Conservation (phyloP, 1,140 invertebrate genomes). For the Drosophila busckii region DNA sequence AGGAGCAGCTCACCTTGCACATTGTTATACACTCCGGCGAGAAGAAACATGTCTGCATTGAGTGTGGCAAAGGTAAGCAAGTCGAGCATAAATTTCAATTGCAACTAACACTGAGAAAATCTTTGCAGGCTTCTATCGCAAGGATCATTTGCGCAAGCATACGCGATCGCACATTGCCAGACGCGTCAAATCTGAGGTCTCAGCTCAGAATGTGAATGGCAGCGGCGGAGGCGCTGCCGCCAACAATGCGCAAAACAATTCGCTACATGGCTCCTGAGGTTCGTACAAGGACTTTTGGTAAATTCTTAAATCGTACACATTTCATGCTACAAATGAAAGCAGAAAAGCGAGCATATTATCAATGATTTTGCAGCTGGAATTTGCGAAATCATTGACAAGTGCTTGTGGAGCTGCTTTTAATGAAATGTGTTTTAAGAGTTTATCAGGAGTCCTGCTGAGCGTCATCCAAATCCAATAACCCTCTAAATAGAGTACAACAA, state of each 20-base stretch:
- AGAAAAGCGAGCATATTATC: conserved; percentile 32
- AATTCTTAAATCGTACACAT: conserved; percentile 73
- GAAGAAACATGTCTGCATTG: conserved; percentile 91
- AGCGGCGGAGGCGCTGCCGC: conserved; percentile 35
- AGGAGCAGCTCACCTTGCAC: conserved; percentile 90
- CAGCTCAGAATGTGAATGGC: conserved; percentile 79
- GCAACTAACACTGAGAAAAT: too few relatives aligned
- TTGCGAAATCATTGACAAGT: conserved; percentile 31
- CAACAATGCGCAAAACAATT: conserved; percentile 73
- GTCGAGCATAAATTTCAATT: neutral
- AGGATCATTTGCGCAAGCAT: conserved; percentile 88
- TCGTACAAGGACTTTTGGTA: conserved; percentile 80
- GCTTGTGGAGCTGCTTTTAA: conserved; percentile 36
- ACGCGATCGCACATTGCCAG: conserved; percentile 79
- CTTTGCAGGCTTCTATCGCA: conserved; percentile 83
- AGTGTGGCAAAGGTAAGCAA: conserved; percentile 89
- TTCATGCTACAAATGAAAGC: conserved; percentile 51
- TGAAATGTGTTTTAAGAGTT: conserved; percentile 75
- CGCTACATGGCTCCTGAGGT: conserved; percentile 78
- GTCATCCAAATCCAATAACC: conserved; percentile 67
- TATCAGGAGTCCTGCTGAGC: conserved; percentile 76
- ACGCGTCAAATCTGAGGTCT: conserved; percentile 80
- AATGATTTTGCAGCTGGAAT: conserved; percentile 11
- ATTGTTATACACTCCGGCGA: conserved; percentile 92
- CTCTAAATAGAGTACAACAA: conserved; percentile 17